Conservation (phyloP, 2,797 vertebrate species). For the Kryptolebias ocellatus region DNA sequence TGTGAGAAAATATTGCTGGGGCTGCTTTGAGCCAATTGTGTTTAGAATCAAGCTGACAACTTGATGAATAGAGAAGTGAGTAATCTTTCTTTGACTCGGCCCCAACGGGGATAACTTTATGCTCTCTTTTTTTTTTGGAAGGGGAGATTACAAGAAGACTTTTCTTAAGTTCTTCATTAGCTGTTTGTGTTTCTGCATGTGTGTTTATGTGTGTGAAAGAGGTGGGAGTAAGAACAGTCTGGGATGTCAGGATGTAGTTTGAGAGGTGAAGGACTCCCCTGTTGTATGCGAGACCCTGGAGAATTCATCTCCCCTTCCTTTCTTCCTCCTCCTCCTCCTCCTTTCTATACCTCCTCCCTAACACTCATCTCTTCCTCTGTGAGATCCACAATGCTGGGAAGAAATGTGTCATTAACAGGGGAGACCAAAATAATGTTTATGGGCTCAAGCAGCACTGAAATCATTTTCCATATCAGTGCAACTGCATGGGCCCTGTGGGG, state of each 20-base stretch:
- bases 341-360: constrained; percentile 28
- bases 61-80: constrained; percentile 52
- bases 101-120: constrained; percentile 25
- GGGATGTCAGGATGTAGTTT: constrained; percentile 70
- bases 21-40: constrained; percentile 66
- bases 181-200: constrained; percentile 30
- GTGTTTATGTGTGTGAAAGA: constrained; percentile 29
- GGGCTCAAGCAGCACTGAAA: constrained; percentile 81
- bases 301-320: constrained; percentile 69
- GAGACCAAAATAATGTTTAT: constrained; percentile 85
- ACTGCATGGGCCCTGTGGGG: constrained; percentile 83
- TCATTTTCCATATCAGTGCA: constrained; percentile 85
- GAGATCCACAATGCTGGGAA: constrained; percentile 81
- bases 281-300: constrained; percentile 58
- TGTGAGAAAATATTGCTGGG: constrained; percentile 61
- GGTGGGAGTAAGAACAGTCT: constrained; percentile 57
- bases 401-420: constrained; percentile 81
- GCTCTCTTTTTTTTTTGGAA: constrained; percentile 5
- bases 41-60: constrained; percentile 63
- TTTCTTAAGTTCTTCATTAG: constrained; percentile 61
- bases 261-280: constrained; percentile 75
- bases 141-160: constrained; percentile 26
- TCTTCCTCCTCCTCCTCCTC: constrained; percentile 43
- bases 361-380: constrained; percentile 71
- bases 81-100: constrained; percentile 59